Evolutionary conservation across 2,113 vertebrate genomes (phyloP).

Genomic region (Aegotheles bennettii): DNA sequence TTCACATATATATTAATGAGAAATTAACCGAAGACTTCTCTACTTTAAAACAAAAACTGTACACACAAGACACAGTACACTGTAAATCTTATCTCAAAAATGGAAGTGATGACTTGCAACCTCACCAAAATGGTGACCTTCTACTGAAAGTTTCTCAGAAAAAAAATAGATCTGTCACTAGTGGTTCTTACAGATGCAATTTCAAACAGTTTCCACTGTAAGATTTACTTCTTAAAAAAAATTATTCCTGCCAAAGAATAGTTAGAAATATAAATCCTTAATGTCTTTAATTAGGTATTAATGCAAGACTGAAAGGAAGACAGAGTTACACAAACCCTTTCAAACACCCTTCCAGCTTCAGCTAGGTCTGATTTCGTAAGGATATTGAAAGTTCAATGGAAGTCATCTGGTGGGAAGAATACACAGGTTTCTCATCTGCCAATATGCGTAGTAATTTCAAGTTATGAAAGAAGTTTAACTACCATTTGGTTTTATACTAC

Average conservation of each 20-base stretch:
- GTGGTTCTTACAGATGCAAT: not conserved
- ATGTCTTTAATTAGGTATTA: not conserved
- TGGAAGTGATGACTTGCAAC: not conserved
- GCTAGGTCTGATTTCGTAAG: not conserved
- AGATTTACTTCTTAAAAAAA: not conserved
- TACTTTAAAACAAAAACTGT: not conserved
- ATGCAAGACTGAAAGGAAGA: not conserved
- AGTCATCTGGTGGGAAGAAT: not conserved
- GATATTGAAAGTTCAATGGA: not conserved
- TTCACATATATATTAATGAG: not conserved
- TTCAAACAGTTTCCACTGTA: not conserved
- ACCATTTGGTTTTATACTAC: not conserved
- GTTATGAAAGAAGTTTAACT: not conserved
- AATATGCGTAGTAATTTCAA: not conserved
- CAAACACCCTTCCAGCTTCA: not conserved
- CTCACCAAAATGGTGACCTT: rapidly evolving
- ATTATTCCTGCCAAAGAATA: not conserved
- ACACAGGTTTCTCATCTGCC: not conserved
- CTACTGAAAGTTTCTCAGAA: not conserved
- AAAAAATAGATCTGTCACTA: not conserved
- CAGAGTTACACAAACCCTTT: not conserved
- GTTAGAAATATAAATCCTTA: not conserved
- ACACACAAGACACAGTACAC: not conserved
- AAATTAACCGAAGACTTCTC: not conserved
- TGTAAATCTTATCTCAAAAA: not conserved